Evolutionary conservation across 2,113 vertebrate genomes (phyloP).

Genomic region (Podarcis cretensis): DNA sequence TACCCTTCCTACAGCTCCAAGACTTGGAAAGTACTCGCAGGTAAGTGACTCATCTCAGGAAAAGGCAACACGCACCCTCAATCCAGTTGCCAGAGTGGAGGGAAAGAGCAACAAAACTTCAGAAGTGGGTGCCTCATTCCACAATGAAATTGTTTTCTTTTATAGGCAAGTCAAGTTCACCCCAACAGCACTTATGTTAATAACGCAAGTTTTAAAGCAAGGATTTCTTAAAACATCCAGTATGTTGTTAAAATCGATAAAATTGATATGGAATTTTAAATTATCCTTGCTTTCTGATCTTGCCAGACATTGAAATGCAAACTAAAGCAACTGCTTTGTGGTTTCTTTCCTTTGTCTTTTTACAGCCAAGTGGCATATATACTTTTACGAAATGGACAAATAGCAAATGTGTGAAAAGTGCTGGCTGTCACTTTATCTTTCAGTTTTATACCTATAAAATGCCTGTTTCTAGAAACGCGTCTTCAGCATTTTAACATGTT

Average conservation of each 20-base stretch:
- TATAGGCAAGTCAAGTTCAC: not conserved
- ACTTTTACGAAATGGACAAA: no score
- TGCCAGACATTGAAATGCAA: not conserved
- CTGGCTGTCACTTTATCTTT: not conserved
- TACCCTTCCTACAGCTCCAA: not conserved
- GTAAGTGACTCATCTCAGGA: not conserved
- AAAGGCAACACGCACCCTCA: not conserved
- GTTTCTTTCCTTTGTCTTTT: no score
- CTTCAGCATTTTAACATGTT: not conserved
- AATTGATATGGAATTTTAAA: not conserved
- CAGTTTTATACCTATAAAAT: not conserved
- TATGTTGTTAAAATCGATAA: not conserved
- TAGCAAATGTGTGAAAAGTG: not conserved
- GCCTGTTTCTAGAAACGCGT: not conserved
- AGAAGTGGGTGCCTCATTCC: not conserved
- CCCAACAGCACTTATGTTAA: not conserved
- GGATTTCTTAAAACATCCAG: not conserved
- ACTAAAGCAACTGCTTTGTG: not conserved
- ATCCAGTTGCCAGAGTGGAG: not conserved
- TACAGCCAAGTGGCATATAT: no score
- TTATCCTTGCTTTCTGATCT: not conserved
- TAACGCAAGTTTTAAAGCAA: not conserved
- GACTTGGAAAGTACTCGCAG: not conserved
- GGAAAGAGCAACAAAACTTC: not conserved
- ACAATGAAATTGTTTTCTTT: not conserved